A percentile compares a stretch with the other conserved stretches of the same genome.
Evolutionary conservation across 2,888 invertebrate genomes (phyloP).

Genomic region (Opisthograptis luteolata): DNA sequence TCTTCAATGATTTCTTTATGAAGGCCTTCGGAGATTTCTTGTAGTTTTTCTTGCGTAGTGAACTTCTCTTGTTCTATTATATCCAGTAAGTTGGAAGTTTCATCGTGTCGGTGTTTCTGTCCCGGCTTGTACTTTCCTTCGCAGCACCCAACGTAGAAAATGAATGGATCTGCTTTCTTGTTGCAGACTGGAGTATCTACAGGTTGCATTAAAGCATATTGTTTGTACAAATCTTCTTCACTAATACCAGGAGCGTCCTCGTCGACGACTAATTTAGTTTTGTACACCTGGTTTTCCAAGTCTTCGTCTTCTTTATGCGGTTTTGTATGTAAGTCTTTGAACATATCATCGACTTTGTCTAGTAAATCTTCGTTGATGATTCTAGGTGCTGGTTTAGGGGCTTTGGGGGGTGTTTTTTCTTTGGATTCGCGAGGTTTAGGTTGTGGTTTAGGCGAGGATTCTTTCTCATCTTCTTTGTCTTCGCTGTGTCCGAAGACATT

Average conservation of each 20-base stretch:
- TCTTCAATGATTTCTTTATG: constrained; percentile 58
- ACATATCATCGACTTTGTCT: constrained; percentile 82
- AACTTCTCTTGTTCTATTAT: constrained; percentile 76
- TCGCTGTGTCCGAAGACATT: constrained; percentile 74
- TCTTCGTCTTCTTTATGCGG: constrained; percentile 68
- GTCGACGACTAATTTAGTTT: constrained; percentile 74
- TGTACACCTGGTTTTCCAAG: constrained; percentile 61
- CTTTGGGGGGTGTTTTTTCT: constrained; percentile 43
- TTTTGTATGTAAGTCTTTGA: constrained; percentile 71
- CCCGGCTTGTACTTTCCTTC: constrained; percentile 64
- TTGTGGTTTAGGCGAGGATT: constrained; percentile 57
- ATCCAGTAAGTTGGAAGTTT: constrained; percentile 72
- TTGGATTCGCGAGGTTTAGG: constrained; percentile 60
- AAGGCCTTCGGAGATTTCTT: constrained; percentile 58
- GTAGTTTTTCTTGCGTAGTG: constrained; percentile 66
- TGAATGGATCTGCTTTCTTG: constrained; percentile 67
- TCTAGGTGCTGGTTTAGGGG: constrained; percentile 75
- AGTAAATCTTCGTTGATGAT: constrained; percentile 75
- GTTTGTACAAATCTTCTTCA: constrained; percentile 66
- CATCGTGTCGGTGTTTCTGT: constrained; percentile 72
- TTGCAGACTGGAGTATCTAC: constrained; percentile 67
- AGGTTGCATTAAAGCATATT: constrained; percentile 76
- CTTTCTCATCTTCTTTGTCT: constrained; percentile 64
- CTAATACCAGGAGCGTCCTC: constrained; percentile 57
- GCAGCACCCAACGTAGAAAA: constrained; percentile 68